These are phyloP conservation scores for Dolomedes plantarius DNA, from an alignment of 2,888 invertebrate genomes.

Conservation along the genomic window DNA sequence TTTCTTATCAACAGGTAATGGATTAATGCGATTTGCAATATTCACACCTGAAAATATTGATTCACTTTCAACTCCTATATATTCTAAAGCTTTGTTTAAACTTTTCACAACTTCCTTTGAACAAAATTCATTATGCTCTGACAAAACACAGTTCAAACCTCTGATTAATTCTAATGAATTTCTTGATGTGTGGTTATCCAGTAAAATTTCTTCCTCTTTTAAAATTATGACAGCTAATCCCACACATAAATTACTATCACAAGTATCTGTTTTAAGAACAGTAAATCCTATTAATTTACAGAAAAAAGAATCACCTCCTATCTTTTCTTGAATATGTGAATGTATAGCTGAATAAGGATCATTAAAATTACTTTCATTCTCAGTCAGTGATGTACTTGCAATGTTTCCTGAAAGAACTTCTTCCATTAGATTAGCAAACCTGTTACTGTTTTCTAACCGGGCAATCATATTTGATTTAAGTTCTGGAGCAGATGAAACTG, in stretches of 20 bases:
- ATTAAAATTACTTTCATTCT: neutral
- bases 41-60: constrained; percentile 48
- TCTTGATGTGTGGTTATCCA: neutral
- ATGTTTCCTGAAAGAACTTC: neutral
- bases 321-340: neutral
- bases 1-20: neutral
- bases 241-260: neutral
- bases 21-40: neutral
- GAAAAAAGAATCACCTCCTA: neutral
- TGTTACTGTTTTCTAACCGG: constrained; percentile 35
- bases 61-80: constrained; percentile 38
- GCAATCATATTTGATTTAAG: constrained; percentile 6
- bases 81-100: constrained; percentile 23
- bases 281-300: constrained; percentile 1
- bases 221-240: neutral
- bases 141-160: neutral
- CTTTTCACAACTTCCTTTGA: constrained; percentile 34
- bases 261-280: neutral
- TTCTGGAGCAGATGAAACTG: constrained; percentile 1
- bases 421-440: constrained; percentile 28
- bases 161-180: neutral
- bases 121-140: constrained; percentile 44
- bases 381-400: neutral
- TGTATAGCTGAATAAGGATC: neutral
- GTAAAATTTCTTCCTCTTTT: neutral